A percentile compares a stretch with the other conserved stretches of the same genome.
Conservation (phyloP, 2,113 vertebrate genomes). For the Nerophis lumbriciformis region DNA sequence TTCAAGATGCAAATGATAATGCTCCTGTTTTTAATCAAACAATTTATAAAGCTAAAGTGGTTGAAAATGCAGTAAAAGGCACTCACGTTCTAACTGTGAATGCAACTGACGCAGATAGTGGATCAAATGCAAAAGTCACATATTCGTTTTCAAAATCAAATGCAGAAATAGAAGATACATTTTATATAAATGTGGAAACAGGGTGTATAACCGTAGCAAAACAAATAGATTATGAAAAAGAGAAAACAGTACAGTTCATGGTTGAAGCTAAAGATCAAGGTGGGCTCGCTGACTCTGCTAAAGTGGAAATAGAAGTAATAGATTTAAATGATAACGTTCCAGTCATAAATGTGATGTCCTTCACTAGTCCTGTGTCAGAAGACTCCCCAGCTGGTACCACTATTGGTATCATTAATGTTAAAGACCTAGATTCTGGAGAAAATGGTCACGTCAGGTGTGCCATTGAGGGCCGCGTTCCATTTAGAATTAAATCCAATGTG, state of each 20-base stretch:
- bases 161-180: constrained; percentile 30
- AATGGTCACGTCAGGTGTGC: constrained; percentile 52
- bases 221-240: constrained; percentile 58
- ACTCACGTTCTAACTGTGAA: constrained; percentile 62
- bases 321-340: constrained; percentile 62
- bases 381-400: constrained; percentile 51
- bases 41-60: constrained; percentile 62
- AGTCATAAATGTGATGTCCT: constrained; percentile 54
- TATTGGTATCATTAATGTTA: constrained; percentile 57
- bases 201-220: constrained; percentile 42
- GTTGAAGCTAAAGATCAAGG: constrained; percentile 64
- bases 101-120: constrained; percentile 71
- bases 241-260: constrained; percentile 49
- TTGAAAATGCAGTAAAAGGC: constrained; percentile 68
- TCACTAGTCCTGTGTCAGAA: constrained; percentile 47
- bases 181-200: constrained; percentile 40
- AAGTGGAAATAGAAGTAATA: constrained; percentile 53
- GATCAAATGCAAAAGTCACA: constrained; percentile 36
- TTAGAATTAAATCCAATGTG: constrained; percentile 54
- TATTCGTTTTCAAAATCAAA: constrained; percentile 54
- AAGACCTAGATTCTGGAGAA: constrained; percentile 51
- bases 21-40: constrained; percentile 59
- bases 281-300: constrained; percentile 43
- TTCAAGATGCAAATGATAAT: constrained; percentile 62
- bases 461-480: constrained; percentile 37